phyloP scores from a whole-genome alignment of 2,888 invertebrate genomes.

The Tenthredo scrophulariae region DNA sequence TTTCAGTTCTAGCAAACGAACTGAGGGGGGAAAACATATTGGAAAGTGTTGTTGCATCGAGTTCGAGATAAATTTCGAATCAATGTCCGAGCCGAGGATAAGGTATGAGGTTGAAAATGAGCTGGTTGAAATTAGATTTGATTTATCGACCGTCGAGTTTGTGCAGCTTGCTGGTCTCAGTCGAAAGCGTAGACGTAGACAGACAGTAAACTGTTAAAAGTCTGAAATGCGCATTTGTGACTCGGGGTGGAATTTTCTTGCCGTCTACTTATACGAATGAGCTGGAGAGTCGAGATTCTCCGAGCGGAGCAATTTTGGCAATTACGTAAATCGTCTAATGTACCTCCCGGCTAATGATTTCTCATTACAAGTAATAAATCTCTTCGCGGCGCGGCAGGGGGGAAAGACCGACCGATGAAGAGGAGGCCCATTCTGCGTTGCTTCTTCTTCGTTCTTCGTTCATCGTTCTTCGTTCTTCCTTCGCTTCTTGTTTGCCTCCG shows the following conservation, averaged over 20 bases:
- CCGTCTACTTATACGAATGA: slow-evolving; percentile 52
- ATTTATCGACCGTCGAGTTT: slow-evolving; percentile 24
- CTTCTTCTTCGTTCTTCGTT: neutral
- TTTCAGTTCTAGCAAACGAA: neutral
- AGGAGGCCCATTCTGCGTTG: slow-evolving; percentile 14
- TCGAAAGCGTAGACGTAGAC: neutral
- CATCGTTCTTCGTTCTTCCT: neutral
- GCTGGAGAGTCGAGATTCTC: neutral
- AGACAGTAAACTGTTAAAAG: slow-evolving; percentile 17
- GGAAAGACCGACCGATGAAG: neutral
- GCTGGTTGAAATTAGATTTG: slow-evolving; percentile 40
- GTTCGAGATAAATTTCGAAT: slow-evolving; percentile 7
- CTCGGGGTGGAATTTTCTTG: slow-evolving; percentile 25
- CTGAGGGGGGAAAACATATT: neutral
- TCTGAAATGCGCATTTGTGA: slow-evolving; percentile 43
- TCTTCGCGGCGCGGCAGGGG: slow-evolving; percentile 58
- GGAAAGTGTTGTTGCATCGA: neutral
- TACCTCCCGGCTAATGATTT: slow-evolving; percentile 77
- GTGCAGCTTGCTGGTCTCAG: neutral
- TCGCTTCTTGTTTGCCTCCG: slow-evolving; percentile 20
- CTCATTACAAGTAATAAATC: slow-evolving; percentile 78
- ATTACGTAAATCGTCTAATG: slow-evolving; percentile 78
- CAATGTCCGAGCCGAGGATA: neutral
- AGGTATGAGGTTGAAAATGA: neutral
- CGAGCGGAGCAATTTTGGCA: slow-evolving; percentile 66